Evolutionary conservation across 2,113 vertebrate species (phyloP).

Genomic region (Pseudopodoces humilis): DNA sequence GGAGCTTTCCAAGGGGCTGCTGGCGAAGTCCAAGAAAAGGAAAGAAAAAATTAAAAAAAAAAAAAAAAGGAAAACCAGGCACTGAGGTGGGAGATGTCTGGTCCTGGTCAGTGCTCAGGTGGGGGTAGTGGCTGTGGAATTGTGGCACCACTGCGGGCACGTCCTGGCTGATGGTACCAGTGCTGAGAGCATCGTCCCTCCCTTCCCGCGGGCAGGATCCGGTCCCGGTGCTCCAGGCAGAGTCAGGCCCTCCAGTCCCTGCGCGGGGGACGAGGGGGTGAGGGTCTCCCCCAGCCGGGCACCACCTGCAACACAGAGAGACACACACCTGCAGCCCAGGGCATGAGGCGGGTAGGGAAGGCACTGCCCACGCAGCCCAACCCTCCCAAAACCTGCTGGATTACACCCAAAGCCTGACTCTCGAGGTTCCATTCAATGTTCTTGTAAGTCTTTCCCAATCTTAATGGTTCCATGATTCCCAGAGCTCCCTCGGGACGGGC

Average conservation of each 20-base stretch:
- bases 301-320: slow-evolving; percentile 73
- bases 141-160: rapidly evolving
- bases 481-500: neutral
- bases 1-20: neutral
- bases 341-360: rapidly evolving
- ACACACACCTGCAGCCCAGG: neutral
- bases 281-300: slow-evolving; percentile 82
- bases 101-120: neutral
- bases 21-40: neutral
- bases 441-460: neutral
- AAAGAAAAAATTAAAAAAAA: neutral
- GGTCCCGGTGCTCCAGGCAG: neutral
- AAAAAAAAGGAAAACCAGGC: neutral
- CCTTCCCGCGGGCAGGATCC: neutral
- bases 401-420: neutral
- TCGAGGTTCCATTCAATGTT: rapidly evolving
- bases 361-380: neutral
- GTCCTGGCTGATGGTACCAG: rapidly evolving
- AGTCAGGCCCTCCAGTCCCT: slow-evolving; percentile 75
- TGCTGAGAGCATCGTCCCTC: neutral
- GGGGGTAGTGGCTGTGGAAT: neutral
- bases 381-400: neutral
- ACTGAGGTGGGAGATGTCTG: neutral
- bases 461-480: neutral
- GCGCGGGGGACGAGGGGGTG: slow-evolving; percentile 77